Base-by-base conservation (phyloP, 1,140 invertebrate species). In the Drosophila kohkoa region DNA sequence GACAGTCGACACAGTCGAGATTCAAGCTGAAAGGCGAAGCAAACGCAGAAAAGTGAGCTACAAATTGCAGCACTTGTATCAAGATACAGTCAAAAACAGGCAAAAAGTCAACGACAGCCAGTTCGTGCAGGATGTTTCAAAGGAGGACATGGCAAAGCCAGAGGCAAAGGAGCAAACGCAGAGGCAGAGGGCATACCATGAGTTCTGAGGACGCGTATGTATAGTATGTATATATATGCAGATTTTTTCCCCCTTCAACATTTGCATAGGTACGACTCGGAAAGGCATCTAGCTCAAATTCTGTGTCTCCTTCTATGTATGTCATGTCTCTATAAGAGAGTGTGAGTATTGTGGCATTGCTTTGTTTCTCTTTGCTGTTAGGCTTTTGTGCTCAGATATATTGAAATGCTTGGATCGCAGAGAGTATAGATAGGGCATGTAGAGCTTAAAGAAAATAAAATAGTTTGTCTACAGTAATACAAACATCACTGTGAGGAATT, bases 31-130 rank as follows among this genome's bases (percentile, higher is more conserved):
- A 58, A 70, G 60, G 51, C 65, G 41, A 55, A 41, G 46, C 15
- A 25, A 52, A 6, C 41, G 57, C 65, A 67, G 63, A 64, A 80
- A 81, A 76, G 58, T 77, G 58, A 79, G 69, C 67, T 88, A 87
- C 83, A 87, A 87, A 87, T 87, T 87, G 83, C 83, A 80, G 77
- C 72, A 88, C 83, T 87, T 87, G 83, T 87, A 80, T 87, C 83
- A 63, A 82, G 83, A 88, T 88, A 87, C 77, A 88, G 72, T 80
- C 83, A 66, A 68, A 75, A 72, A 58, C 60, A 74, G 78, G 66
- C 82, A 78, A 75, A 55, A 59, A 66, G 74, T 67, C 79, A 68
- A 87, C 63, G 74, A 35, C 66, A 68, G 55, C 49, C 71, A 55
- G 65, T 62, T 74, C 71, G 65, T 74, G 71, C 65, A 62, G 72